Percentiles rank a stretch among this genome's conserved stretches.
Conservation (phyloP, 2,888 invertebrate genomes). For the Timema cristinae region DNA sequence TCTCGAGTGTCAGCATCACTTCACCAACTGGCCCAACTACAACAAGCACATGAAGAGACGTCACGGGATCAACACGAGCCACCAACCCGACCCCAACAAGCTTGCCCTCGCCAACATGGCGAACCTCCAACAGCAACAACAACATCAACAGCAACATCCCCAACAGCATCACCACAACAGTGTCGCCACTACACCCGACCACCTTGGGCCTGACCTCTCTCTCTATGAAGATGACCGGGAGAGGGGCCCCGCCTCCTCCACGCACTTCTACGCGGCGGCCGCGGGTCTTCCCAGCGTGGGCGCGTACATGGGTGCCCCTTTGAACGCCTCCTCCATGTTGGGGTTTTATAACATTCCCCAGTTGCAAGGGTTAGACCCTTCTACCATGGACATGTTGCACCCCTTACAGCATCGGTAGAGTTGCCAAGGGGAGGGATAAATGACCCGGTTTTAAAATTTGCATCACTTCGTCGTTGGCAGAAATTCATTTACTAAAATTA, state of each 20-base stretch:
- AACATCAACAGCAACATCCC: constrained; percentile 16
- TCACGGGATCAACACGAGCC: constrained; percentile 59
- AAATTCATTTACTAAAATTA: no score
- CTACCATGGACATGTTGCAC: constrained; percentile 26
- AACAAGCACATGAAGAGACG: constrained; percentile 77
- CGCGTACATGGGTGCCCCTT: constrained; percentile 8
- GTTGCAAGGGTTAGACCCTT: constrained; percentile 22
- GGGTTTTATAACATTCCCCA: constrained; percentile 28
- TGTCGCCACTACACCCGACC: not conserved
- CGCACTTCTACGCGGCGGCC: not conserved
- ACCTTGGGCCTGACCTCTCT: no score
- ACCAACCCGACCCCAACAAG: constrained; percentile 36
- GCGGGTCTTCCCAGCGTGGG: not conserved
- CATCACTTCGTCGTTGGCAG: no score
- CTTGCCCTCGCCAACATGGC: constrained; percentile 21
- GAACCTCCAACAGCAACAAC: constrained; percentile 18
- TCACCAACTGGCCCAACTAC: constrained; percentile 79
- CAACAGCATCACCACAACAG: not conserved
- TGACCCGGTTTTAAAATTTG: no score
- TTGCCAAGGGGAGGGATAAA: no score
- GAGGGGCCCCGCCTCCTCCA: no score
- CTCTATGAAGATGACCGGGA: no score
- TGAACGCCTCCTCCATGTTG: constrained; percentile 21
- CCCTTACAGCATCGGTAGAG: not conserved
- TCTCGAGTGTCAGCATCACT: constrained; percentile 65